Evolutionary conservation across 2,888 invertebrate genomes (phyloP).

Genomic region (Abrostola triplasia): DNA sequence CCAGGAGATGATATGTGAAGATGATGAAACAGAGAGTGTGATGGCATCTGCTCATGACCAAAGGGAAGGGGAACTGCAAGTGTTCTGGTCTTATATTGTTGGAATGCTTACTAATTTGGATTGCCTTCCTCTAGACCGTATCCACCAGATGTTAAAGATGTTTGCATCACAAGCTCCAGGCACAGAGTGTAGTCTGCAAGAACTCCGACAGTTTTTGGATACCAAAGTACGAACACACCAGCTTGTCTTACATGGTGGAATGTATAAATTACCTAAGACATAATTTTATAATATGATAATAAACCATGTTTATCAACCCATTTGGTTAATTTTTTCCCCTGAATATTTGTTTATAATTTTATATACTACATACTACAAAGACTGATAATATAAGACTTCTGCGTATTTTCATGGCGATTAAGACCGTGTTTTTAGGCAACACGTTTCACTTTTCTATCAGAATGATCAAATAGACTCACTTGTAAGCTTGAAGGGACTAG

Average conservation of each 20-base stretch:
- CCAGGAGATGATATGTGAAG: constrained; percentile 92
- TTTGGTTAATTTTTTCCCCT: constrained; percentile 17
- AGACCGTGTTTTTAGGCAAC: too few relatives aligned
- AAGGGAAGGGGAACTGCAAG: constrained; percentile 97
- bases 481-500: too few relatives aligned
- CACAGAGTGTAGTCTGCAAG: constrained; percentile 95
- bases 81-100: constrained; percentile 98
- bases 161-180: constrained; percentile 98
- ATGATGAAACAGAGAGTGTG: constrained; percentile 97
- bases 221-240: constrained; percentile 97
- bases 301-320: not conserved
- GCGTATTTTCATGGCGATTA: too few relatives aligned
- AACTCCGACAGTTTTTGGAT: constrained; percentile 96
- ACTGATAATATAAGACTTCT: too few relatives aligned
- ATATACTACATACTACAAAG: not conserved
- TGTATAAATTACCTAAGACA: constrained; percentile 95
- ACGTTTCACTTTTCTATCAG: too few relatives aligned
- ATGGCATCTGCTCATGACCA: constrained; percentile 98
- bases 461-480: too few relatives aligned
- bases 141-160: constrained; percentile 98
- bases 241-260: constrained; percentile 94
- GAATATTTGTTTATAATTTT: not conserved
- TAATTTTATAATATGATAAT: constrained; percentile 58
- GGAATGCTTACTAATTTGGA: constrained; percentile 99
- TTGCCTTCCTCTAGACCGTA: constrained; percentile 96